Conservation (phyloP, 2,797 vertebrate genomes). For the Scleropages formosus region DNA sequence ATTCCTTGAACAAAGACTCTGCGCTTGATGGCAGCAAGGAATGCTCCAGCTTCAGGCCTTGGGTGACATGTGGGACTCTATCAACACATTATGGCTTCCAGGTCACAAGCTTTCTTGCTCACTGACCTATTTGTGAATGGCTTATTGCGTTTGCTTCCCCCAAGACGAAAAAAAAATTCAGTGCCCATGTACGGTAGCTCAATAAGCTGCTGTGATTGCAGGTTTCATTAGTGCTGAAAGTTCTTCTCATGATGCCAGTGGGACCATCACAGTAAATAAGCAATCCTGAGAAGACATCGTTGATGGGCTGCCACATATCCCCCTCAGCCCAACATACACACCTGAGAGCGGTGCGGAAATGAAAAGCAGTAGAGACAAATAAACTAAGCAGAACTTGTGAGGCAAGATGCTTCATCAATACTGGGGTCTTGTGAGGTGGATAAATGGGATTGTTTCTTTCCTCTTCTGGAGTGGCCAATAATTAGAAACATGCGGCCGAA, state of each 20-base stretch:
- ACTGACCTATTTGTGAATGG: neutral
- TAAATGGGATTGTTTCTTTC: neutral
- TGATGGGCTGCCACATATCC: neutral
- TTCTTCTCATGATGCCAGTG: neutral
- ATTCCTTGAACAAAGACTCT: neutral
- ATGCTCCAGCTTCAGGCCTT: neutral
- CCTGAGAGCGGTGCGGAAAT: neutral
- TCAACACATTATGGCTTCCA: neutral
- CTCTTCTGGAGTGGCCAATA: neutral
- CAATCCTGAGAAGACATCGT: neutral
- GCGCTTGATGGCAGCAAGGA: neutral
- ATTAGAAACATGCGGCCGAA: slow-evolving; percentile 12
- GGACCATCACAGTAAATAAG: no score
- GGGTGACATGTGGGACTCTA: neutral
- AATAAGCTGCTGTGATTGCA: neutral
- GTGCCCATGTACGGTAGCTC: neutral
- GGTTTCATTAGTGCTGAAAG: neutral
- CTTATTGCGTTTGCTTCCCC: neutral
- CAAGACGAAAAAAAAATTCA: neutral
- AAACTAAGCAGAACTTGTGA: neutral
- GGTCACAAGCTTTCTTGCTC: neutral
- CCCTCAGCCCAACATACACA: neutral
- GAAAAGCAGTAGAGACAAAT: slow-evolving; percentile 13
- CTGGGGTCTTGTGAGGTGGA: neutral
- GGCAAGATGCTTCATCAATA: neutral